These are phyloP conservation scores for Colossoma macropomum DNA, from an alignment of 2,113 vertebrate genomes.

Conservation along the genomic window DNA sequence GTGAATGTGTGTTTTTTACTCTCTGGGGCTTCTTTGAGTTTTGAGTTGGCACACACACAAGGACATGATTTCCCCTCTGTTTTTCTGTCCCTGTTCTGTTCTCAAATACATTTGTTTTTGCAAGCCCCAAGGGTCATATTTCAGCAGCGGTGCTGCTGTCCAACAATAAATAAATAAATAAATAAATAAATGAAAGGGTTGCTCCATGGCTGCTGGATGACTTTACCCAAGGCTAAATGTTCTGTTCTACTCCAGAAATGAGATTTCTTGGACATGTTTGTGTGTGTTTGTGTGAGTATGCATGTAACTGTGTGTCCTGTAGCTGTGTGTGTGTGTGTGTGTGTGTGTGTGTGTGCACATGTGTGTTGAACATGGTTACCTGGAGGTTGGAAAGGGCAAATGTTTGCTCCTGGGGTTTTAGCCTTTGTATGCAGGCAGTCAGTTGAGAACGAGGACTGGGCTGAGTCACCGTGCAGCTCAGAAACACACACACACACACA, in stretches of 20 bases:
- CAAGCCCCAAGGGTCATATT: conserved; percentile 21
- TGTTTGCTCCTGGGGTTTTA: conserved; percentile 30
- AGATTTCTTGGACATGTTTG: conserved; percentile 31
- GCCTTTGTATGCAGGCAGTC: conserved; percentile 5
- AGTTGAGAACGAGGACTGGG: neutral
- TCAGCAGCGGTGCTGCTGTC: conserved; percentile 24
- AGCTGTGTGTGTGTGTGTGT: conserved; percentile 16
- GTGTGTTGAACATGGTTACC: conserved; percentile 43
- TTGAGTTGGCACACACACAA: neutral
- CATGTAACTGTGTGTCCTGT: neutral
- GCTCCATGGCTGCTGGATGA: conserved; percentile 31
- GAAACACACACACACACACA: neutral
- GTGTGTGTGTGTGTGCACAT: conserved; percentile 30
- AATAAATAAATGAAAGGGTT: conserved; percentile 29
- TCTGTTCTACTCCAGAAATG: conserved; percentile 45
- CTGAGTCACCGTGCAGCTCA: too few species aligned
- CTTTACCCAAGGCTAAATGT: conserved; percentile 56
- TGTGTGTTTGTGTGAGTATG: neutral
- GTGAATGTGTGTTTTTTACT: neutral
- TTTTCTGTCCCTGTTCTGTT: neutral
- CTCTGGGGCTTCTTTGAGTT: neutral
- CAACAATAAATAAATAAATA: neutral
- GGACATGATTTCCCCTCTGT: neutral
- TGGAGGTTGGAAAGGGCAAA: conserved; percentile 13
- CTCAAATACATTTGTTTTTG: conserved; percentile 15